Evolutionary conservation across 2,888 invertebrate genomes (phyloP), one percentile per base, ranked within the genome.

Genomic region (Omphaloscelis lunosa): DNA sequence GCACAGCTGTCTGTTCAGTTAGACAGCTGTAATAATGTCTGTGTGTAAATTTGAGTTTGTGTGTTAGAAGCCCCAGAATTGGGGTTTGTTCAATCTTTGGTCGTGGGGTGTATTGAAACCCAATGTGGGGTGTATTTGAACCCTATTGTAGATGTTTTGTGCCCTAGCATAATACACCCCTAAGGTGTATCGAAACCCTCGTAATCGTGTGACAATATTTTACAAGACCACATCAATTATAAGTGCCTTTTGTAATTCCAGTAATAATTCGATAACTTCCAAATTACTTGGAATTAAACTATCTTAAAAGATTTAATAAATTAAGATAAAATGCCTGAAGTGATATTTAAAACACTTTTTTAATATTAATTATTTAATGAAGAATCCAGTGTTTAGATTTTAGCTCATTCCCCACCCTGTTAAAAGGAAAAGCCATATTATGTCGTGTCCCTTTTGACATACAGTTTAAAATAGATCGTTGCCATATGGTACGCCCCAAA

Each of bases 371-470:
- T 51, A 67, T 51, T 59, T 58, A 65, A 77, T 61, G 2, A 15
- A n/a, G 20, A 51, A 66, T 23, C 41, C 56, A 51, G n/a, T 80
- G 51, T 74, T 74, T 79, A 79, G 48, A 51, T 59, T 53, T 0
- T 79, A 74, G 51, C 3, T n/a, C 8, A 53, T 63, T 74, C 74
- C 79, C 82, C 69, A 82, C 80, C 80, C 76, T 58, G 45, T 0
- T 7, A 23, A 5, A 34, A 2, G n/a, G 68, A 29, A 12, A 6
- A 65, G 79, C n/a, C 63, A 69, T 65, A 56, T 11, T 56, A 48
- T 74, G 59, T 45, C 6, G 6, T 51, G 0, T 63, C 17, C 15
- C 9, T 12, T 8, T 20, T 2, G 8, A 27, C 7, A 39, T n/a
- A 56, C 17, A 56, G 20, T 39, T n/a, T 17, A 39, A 1, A 66